Base-by-base conservation (phyloP, 2,888 invertebrate species). In the Panopea generosa region DNA sequence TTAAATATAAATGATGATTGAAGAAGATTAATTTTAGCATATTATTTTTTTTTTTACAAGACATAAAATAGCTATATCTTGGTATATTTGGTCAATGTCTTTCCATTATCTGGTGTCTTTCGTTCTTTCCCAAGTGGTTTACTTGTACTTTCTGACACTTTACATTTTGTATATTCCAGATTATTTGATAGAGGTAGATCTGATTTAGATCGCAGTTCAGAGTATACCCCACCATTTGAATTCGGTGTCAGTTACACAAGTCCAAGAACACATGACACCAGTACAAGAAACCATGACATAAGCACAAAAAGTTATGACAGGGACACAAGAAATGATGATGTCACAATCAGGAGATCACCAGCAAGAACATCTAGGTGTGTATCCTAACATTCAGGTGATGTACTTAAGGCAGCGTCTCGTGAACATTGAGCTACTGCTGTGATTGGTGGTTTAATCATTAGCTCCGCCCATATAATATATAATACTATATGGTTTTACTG, bases 241-340 rank as follows among this genome's bases (percentile, higher is more conserved):
- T 73, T 73, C 56, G 73, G 73, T 49, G 59, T 63, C 62, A 56
- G 57, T 47, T 73, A 72, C 60, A 52, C 9, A 29, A 66, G 59
- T 18, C 65, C 72, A 53, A 59, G 45, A 59, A 59, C 63, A 47
- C 50, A 71, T 60, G 72, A 77, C 53, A 53, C 33, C 14, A 60
- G 33, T 47, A 55, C 77, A 49, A 67, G 52, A 59, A 62, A 24
- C 22, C 57, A 74, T 69, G 75, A 75, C 55, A 69, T 53, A 53
- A 69, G 59, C 52, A 50, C 73, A 49, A 49, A n/a, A n/a, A 65
- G 61, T 50, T 59, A 71, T 57, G 53, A 52, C 38, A 53, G 50
- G 27, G 29, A 52, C 40, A 40, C 65, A 24, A 63, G 45, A 22
- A 57, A 18, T 57, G 52, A 63, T 62, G 68, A 74, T 68, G 63